phyloP scores from a whole-genome alignment of 2,888 invertebrate genomes.

The Cheilosia variabilis region DNA sequence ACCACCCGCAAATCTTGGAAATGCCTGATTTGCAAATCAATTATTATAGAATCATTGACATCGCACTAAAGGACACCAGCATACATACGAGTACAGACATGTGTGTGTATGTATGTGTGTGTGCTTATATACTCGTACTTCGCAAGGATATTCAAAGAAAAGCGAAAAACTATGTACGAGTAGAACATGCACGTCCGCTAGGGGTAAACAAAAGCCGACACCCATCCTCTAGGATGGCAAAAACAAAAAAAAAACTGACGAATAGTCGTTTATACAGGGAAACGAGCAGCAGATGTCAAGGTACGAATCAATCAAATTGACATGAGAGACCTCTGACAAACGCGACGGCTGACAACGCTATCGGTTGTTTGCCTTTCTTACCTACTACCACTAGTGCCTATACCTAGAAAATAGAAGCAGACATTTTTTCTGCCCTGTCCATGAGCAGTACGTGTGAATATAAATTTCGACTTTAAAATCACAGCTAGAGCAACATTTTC shows the following conservation, averaged over 20 bases:
- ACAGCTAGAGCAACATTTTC: constrained; percentile 30
- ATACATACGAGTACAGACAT: neutral
- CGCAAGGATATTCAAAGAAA: constrained; percentile 22
- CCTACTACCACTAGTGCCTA: constrained; percentile 1
- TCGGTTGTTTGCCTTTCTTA: constrained; percentile 45
- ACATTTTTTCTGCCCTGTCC: constrained; percentile 36
- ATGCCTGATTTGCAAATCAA: constrained; percentile 72
- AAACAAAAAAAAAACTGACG: constrained; percentile 53
- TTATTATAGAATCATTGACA: constrained; percentile 62
- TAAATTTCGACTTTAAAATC: constrained; percentile 48
- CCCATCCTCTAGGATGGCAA: constrained; percentile 32
- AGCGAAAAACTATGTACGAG: constrained; percentile 26
- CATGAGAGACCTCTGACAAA: constrained; percentile 64
- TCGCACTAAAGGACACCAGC: constrained; percentile 15
- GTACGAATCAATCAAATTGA: constrained; percentile 78
- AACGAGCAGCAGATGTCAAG: constrained; percentile 77
- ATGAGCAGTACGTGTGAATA: constrained; percentile 51
- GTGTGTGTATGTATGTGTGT: constrained; percentile 1
- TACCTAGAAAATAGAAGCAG: constrained; percentile 40
- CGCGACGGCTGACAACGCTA: constrained; percentile 57
- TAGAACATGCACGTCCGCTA: neutral
- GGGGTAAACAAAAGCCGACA: constrained; percentile 19
- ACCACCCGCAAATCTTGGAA: constrained; percentile 68
- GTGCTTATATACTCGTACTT: neutral
- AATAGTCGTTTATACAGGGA: constrained; percentile 55